A percentile compares a stretch with the other conserved stretches of the same genome.
Evolutionary conservation across 2,888 invertebrate species (phyloP).

Genomic region (Acrobasis repandana): DNA sequence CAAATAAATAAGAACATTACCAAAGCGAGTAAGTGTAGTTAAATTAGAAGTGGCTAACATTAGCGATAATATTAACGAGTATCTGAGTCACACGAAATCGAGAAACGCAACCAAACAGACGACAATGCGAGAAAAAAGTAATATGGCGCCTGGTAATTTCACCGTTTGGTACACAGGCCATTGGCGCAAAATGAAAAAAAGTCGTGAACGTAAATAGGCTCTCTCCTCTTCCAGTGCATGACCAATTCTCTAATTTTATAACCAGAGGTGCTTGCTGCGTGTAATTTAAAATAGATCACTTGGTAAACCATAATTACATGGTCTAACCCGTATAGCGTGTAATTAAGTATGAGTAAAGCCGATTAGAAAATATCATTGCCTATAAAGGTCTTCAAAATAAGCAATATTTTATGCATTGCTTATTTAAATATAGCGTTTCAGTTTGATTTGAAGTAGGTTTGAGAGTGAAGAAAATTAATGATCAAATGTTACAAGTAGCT

Average conservation of each 20-base stretch:
- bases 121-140: slow-evolving; percentile 62
- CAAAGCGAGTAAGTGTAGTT: not conserved
- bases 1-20: slow-evolving; percentile 2
- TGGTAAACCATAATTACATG: slow-evolving; percentile 28
- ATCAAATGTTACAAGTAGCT: not conserved
- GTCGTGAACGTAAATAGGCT: slow-evolving; percentile 65
- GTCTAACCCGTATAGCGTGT: slow-evolving; percentile 1
- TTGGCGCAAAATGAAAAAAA: slow-evolving; percentile 69
- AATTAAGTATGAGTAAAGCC: not conserved
- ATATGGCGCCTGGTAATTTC: slow-evolving; percentile 76
- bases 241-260: slow-evolving; percentile 76
- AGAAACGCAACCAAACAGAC: slow-evolving; percentile 55
- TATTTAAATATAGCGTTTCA: too few relatives aligned
- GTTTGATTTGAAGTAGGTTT: not conserved
- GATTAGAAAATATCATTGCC: not conserved
- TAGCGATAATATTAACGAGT: slow-evolving; percentile 57
- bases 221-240: slow-evolving; percentile 58
- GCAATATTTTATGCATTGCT: not conserved
- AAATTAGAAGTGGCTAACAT: slow-evolving; percentile 25
- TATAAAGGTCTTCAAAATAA: not conserved
- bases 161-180: slow-evolving; percentile 49
- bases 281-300: slow-evolving; percentile 38
- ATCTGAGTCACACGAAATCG: slow-evolving; percentile 73
- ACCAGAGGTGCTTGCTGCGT: slow-evolving; percentile 41
- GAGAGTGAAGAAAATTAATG: not conserved